Evolutionary conservation across 2,113 vertebrate species (phyloP).

Genomic region (Rostratula benghalensis): DNA sequence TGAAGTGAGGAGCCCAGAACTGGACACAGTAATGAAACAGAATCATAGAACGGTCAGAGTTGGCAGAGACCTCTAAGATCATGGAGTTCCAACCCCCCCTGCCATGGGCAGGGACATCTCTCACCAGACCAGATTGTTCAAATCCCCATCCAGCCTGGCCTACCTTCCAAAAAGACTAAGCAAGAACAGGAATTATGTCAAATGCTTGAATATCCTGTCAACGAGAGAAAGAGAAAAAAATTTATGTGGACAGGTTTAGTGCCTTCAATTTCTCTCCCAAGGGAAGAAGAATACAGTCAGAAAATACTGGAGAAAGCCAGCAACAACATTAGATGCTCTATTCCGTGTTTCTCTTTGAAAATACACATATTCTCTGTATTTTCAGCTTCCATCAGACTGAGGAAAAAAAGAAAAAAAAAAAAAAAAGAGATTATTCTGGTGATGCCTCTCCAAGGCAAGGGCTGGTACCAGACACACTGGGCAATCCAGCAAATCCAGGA

Average conservation of each 20-base stretch:
- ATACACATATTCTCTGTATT: background rate
- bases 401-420: background rate
- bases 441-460: background rate
- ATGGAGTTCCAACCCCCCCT: too few species aligned
- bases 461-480: background rate
- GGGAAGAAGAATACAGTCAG: background rate
- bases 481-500: background rate
- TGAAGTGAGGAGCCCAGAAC: too few species aligned
- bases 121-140: too few species aligned
- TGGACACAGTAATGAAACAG: too few species aligned
- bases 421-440: background rate
- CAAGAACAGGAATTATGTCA: background rate
- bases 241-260: background rate
- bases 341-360: background rate
- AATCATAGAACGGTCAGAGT: too few species aligned
- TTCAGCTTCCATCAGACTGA: background rate
- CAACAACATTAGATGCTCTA: background rate
- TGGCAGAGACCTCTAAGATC: too few species aligned
- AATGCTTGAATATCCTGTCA: background rate
- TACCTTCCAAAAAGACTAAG: background rate
- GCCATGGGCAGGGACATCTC: too few species aligned
- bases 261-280: background rate
- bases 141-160: too few species aligned
- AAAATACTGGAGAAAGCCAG: background rate
- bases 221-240: background rate